Evolutionary conservation across 2,888 invertebrate genomes (phyloP).

Genomic region (Pterostichus madidus): DNA sequence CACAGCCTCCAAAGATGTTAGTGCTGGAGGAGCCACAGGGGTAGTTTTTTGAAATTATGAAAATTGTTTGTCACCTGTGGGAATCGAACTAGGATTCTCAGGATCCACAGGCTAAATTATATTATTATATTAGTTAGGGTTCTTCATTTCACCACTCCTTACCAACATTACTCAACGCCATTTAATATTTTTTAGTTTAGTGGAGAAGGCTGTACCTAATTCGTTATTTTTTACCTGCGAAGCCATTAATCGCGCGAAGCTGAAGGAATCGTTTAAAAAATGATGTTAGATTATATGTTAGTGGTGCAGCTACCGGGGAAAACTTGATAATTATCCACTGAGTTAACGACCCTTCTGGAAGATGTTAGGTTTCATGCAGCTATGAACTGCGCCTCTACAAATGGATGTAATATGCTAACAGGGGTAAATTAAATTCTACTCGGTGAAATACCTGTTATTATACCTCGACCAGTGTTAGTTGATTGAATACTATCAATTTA

Average conservation of each 20-base stretch:
- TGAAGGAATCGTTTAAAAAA: neutral
- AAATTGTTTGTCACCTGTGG: no score
- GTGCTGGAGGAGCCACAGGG: no score
- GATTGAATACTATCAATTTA: conserved; percentile 6
- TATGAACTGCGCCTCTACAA: conserved; percentile 2
- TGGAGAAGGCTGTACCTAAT: neutral
- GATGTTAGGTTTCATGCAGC: neutral
- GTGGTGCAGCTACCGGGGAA: conserved; percentile 6
- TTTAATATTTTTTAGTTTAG: neutral
- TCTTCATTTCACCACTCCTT: no score
- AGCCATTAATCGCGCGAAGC: neutral
- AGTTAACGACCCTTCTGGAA: neutral
- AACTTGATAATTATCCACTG: neutral
- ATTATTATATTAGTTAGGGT: no score
- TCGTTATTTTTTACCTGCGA: neutral
- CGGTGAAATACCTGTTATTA: neutral
- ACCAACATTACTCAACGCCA: neutral
- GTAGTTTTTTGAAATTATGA: no score
- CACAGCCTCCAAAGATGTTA: no score
- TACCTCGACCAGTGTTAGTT: neutral
- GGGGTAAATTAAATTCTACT: conserved; percentile 15
- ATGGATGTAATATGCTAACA: conserved; percentile 15
- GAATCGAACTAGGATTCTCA: no score
- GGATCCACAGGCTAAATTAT: no score
- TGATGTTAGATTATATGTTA: conserved; percentile 9